phyloP scores from a whole-genome alignment of 2,888 invertebrate species.

The Diaphora mendica region DNA sequence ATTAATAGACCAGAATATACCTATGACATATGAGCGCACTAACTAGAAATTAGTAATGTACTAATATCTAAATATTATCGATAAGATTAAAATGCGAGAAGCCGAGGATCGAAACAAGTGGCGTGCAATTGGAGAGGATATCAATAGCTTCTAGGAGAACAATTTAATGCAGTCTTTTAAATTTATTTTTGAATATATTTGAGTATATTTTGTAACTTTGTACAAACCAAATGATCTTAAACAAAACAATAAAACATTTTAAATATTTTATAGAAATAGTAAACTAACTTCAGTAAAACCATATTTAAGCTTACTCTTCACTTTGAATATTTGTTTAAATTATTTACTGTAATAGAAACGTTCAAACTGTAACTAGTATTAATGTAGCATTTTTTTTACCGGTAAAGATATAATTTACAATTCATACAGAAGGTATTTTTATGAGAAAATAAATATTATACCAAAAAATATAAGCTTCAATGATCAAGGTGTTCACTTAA shows the following conservation, averaged over 20 bases:
- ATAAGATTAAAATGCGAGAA: neutral
- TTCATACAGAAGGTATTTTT: too few species aligned
- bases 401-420: too few species aligned
- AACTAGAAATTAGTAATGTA: neutral
- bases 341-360: too few species aligned
- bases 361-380: neutral
- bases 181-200: too few species aligned
- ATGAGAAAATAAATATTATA: too few species aligned
- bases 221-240: too few species aligned
- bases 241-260: too few species aligned
- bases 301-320: neutral
- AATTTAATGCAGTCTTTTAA: neutral
- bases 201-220: too few species aligned
- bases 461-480: neutral
- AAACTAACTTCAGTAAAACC: neutral
- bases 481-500: neutral
- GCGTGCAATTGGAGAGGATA: neutral
- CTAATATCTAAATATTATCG: neutral
- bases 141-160: neutral
- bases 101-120: too few species aligned
- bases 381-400: too few species aligned
- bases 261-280: too few species aligned
- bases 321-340: neutral
- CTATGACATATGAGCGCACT: too few species aligned
- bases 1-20: neutral